phyloP scores from a whole-genome alignment of 2,113 vertebrate species.

The Rhinoderma darwinii region DNA sequence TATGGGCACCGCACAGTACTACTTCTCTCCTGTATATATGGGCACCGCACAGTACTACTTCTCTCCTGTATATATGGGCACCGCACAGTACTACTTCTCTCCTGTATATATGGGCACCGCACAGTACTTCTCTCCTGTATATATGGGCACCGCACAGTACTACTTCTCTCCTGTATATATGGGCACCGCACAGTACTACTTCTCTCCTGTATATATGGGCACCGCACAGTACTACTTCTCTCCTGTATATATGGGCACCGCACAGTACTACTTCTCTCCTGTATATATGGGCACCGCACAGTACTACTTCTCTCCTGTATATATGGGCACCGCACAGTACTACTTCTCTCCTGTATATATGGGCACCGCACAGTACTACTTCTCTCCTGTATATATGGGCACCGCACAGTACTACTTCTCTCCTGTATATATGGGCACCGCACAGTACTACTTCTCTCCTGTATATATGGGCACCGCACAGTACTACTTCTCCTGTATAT shows the following conservation, averaged over 20 bases:
- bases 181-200: neutral
- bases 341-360: neutral
- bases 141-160: neutral
- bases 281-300: neutral
- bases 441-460: conserved; percentile 5
- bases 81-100: neutral
- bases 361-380: neutral
- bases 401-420: neutral
- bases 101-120: neutral
- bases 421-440: neutral
- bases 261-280: neutral
- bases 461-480: neutral
- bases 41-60: neutral
- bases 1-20: neutral
- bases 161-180: neutral
- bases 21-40: neutral
- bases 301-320: neutral
- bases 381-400: neutral
- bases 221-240: neutral
- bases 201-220: neutral
- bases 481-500: neutral
- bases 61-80: neutral
- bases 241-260: neutral
- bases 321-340: neutral
- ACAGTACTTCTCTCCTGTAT: neutral